Conservation (phyloP, 2,888 invertebrate genomes). For the Amiota minor region DNA sequence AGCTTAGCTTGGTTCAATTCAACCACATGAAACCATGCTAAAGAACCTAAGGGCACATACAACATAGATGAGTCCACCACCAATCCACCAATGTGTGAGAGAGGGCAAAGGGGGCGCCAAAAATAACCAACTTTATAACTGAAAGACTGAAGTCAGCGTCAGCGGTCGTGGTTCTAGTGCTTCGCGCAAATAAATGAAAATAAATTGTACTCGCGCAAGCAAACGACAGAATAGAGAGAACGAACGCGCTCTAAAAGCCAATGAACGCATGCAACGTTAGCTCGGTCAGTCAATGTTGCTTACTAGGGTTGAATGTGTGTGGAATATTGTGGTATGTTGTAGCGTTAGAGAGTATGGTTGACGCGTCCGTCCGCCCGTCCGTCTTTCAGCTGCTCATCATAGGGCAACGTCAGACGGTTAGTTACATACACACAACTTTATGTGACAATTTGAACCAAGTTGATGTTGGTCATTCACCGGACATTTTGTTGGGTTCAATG, state of each 20-base stretch:
- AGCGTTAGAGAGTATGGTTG: neutral
- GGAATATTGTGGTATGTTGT: conserved; percentile 10
- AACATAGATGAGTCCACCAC: neutral
- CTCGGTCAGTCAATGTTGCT: neutral
- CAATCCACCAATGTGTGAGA: too few species aligned
- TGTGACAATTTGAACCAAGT: conserved; percentile 68
- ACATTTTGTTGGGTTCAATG: conserved; percentile 28
- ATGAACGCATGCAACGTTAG: conserved; percentile 18
- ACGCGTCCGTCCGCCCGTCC: neutral
- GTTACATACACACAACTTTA: conserved; percentile 34
- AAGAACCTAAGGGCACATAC: conserved; percentile 7
- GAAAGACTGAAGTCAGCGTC: too few species aligned
- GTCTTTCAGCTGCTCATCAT: neutral
- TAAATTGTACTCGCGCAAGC: conserved; percentile 16
- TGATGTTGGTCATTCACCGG: conserved; percentile 63
- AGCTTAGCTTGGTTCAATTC: neutral
- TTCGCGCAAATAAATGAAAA: conserved; percentile 27
- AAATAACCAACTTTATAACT: too few species aligned
- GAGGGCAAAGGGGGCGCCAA: too few species aligned
- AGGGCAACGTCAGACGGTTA: neutral
- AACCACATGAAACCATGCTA: neutral
- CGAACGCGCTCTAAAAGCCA: conserved; percentile 17
- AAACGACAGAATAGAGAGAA: neutral
- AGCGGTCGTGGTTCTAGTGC: neutral
- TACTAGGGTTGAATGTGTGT: conserved; percentile 9